Evolutionary conservation across 2,888 invertebrate genomes (phyloP).

Genomic region (Pandemis heparana): DNA sequence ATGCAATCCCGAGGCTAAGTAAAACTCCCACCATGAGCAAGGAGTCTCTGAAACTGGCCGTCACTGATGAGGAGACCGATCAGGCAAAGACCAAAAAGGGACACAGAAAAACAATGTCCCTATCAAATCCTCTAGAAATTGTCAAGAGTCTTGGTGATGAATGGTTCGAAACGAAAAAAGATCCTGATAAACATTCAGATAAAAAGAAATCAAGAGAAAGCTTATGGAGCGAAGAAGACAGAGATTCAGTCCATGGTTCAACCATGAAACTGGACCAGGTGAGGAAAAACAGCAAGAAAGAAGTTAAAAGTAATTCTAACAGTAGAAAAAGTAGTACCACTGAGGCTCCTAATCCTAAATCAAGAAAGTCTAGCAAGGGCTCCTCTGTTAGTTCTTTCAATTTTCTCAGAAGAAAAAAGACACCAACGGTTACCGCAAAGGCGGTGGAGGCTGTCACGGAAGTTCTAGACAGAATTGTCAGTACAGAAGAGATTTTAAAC

Average conservation of each 20-base stretch:
- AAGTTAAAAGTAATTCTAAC: conserved; percentile 66
- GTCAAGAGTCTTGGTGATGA: conserved; percentile 80
- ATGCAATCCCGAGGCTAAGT: conserved; percentile 70
- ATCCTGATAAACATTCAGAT: conserved; percentile 71
- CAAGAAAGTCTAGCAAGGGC: conserved; percentile 75
- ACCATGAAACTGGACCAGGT: conserved; percentile 69
- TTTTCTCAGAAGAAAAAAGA: conserved; percentile 76
- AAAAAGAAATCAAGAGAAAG: conserved; percentile 81
- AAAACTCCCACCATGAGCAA: conserved; percentile 80
- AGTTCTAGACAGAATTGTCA: conserved; percentile 62
- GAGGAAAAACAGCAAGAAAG: conserved; percentile 77
- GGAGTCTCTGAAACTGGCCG: conserved; percentile 77
- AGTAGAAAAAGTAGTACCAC: conserved; percentile 69
- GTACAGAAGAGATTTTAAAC: conserved; percentile 70
- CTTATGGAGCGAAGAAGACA: conserved; percentile 81
- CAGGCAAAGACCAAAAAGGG: conserved; percentile 67
- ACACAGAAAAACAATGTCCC: conserved; percentile 81
- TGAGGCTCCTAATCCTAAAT: conserved; percentile 74
- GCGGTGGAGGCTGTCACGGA: conserved; percentile 76
- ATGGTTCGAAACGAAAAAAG: conserved; percentile 76
- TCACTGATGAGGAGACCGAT: conserved; percentile 80
- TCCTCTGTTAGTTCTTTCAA: conserved; percentile 78
- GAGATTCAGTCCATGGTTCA: conserved; percentile 76
- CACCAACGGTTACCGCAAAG: conserved; percentile 68
- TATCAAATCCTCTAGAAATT: conserved; percentile 80